Percentiles rank a stretch among this genome's conserved stretches.
Conservation (phyloP, 2,113 vertebrate genomes). For the Sinocyclocheilus rhinocerous region DNA sequence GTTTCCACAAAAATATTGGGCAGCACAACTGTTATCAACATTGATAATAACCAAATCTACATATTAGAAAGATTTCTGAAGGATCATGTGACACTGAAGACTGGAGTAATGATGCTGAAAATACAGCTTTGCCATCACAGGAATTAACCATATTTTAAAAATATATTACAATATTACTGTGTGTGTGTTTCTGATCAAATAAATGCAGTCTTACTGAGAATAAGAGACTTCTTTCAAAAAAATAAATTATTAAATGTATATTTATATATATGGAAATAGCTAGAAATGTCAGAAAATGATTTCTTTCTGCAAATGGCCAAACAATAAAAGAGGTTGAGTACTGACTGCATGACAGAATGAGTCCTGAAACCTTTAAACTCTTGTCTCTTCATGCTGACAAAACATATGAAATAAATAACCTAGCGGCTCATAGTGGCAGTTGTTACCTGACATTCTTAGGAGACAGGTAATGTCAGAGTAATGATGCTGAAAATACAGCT, state of each 20-base stretch:
- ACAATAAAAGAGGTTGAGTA: conserved; percentile 3
- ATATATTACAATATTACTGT: not conserved
- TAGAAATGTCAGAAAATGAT: not conserved
- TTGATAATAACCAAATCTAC: too few relatives aligned
- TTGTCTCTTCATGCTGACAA: conserved; percentile 2
- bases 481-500: not conserved
- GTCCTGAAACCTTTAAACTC: conserved; percentile 26
- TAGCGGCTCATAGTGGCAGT: not conserved
- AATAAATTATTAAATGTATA: too few relatives aligned
- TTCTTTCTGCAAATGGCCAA: not conserved
- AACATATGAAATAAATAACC: conserved; percentile 32
- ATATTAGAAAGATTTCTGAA: too few relatives aligned
- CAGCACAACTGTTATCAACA: too few relatives aligned
- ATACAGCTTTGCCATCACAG: too few relatives aligned
- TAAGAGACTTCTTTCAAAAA: too few relatives aligned
- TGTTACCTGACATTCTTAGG: conserved; percentile 23
- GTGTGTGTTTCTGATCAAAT: not conserved
- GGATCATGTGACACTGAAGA: too few relatives aligned
- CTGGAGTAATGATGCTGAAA: not conserved
- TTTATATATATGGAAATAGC: not conserved
- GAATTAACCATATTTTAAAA: not conserved
- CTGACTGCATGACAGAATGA: conserved; percentile 31
- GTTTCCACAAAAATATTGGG: too few relatives aligned
- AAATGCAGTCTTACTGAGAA: not conserved
- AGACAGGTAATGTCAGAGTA: conserved; percentile 39